Base-by-base conservation (phyloP, 2,888 invertebrate genomes). In the Sacculina carcini region DNA sequence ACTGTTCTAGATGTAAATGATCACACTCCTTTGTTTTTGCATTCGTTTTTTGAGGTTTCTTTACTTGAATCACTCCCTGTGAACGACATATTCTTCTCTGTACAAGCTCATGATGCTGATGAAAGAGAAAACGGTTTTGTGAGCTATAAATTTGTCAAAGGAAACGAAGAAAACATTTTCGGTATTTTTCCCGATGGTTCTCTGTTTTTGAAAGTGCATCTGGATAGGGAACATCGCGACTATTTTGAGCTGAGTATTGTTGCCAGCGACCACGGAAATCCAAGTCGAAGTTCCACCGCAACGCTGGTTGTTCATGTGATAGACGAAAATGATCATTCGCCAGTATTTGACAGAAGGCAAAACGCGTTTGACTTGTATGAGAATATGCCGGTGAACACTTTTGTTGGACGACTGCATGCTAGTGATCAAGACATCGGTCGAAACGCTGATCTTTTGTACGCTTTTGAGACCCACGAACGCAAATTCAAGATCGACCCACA, bases 251-350 rank as follows among this genome's bases (percentile, higher is more conserved):
- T 94, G 51, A 80, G 81, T 3, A 76, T 94, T 31, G 74, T 78
- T 28, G 90, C 85, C 2, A 73, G 71, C 50, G 92, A 92, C 66
- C 73, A 78, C 50, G 90, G 84, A 0, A 68, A 65, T 56, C 87
- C 78, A 34, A 71, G 75, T 39, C 64, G 54, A 60, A 82, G 77
- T 50, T 86, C 90, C 0, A 74, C 79, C 48, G 89, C 87, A 3
- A 85, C 87, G 7, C 80, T 94, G 2, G 83, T 89, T 19, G 79
- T 94, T 55, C 86, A 89, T 62, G 77, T 94, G 23, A 77, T 87
- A 55, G 96, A 94, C 67, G 89, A 92, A 67, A 96, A 98, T 66
- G 94, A 96, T 67, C 89, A 92, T 65, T 76, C 79, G 29, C 96
- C 96, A 0, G 76, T 79, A 63, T 96, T 98, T 66, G 78, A 79